Percentiles rank a stretch among this genome's conserved stretches.
phyloP scores from a whole-genome alignment of 1,140 invertebrate genomes.

The Papilio helenus region DNA sequence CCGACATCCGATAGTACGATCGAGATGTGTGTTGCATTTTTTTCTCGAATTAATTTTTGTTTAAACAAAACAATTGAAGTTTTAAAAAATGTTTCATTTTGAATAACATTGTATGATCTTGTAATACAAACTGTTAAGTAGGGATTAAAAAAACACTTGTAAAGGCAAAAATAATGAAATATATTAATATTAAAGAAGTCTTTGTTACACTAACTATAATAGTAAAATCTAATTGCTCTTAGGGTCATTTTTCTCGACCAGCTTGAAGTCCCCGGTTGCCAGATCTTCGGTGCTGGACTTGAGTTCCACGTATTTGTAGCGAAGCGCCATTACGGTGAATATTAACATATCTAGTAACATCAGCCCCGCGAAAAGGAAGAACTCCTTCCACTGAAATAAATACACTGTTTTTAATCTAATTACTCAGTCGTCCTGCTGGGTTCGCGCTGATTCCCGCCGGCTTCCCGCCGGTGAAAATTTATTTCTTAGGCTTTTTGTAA shows the following conservation, averaged over 20 bases:
- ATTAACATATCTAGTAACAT: conserved; percentile 93
- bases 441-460: no score
- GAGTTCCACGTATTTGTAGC: conserved; percentile 86
- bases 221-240: conserved; percentile 40
- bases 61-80: no score
- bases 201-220: conserved; percentile 28
- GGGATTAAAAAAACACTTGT: not conserved
- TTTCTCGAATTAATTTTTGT: no score
- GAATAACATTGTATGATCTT: no score
- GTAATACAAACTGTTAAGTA: not conserved
- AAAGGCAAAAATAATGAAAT: conserved; percentile 4
- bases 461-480: no score
- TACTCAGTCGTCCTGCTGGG: not conserved
- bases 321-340: conserved; percentile 90
- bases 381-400: conserved; percentile 89
- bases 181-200: conserved; percentile 33
- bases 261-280: conserved; percentile 64
- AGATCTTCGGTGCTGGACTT: conserved; percentile 65
- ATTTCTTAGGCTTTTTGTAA: no score
- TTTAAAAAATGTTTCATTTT: no score
- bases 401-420: not conserved
- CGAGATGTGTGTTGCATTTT: no score
- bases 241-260: conserved; percentile 49
- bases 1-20: not conserved
- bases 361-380: conserved; percentile 93